Percentiles rank a stretch among this genome's conserved stretches.
These are phyloP conservation scores for Eupithecia exiguata DNA, from an alignment of 2,888 invertebrate genomes.

Conservation along the genomic window DNA sequence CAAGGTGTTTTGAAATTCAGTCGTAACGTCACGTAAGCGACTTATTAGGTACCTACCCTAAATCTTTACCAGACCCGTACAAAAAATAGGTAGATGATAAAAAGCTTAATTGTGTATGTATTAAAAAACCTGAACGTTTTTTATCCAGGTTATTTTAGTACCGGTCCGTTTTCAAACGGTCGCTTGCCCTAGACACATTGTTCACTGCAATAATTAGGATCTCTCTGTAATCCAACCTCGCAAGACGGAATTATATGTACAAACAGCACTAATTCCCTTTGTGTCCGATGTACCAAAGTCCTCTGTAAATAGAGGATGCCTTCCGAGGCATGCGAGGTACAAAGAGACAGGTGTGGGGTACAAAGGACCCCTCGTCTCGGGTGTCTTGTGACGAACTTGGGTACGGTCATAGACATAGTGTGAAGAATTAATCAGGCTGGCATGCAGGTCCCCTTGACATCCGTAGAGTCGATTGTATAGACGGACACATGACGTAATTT, in stretches of 20 bases:
- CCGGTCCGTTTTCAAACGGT: neutral
- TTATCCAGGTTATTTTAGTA: neutral
- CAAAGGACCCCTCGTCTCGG: constrained; percentile 13
- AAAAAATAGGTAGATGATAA: too few species aligned
- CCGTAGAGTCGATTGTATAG: neutral
- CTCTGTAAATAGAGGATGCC: constrained; percentile 18
- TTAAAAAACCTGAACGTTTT: neutral
- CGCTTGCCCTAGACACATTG: neutral
- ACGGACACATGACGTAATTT: neutral
- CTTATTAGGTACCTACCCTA: too few species aligned
- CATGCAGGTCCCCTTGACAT: neutral
- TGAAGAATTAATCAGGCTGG: neutral
- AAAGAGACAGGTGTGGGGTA: constrained; percentile 11
- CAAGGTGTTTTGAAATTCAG: too few species aligned
- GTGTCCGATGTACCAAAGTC: constrained; percentile 30
- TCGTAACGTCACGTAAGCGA: too few species aligned
- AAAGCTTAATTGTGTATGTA: too few species aligned
- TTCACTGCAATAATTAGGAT: constrained; percentile 3
- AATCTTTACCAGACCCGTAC: too few species aligned
- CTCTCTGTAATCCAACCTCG: neutral
- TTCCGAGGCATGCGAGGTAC: neutral
- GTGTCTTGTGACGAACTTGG: constrained; percentile 5
- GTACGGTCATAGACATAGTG: neutral
- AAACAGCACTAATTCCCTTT: constrained; percentile 30
- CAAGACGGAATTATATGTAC: constrained; percentile 17